Conservation (phyloP, 2,888 invertebrate genomes). For the Limnephilus marmoratus region DNA sequence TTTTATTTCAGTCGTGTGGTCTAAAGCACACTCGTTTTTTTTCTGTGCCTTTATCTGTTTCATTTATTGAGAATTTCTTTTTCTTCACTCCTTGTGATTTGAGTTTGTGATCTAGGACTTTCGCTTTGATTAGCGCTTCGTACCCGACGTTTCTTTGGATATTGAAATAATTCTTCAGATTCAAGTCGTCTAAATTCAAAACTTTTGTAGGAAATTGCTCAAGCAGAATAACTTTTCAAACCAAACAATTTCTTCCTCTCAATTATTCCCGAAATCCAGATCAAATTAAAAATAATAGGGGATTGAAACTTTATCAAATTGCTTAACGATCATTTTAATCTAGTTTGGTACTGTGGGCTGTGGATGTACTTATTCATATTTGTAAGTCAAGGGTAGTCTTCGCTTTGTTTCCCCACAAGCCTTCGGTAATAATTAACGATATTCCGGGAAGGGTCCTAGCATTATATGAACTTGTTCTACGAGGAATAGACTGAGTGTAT, state of each 20-base stretch:
- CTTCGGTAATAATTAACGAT: constrained; percentile 38
- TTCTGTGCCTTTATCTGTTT: too few relatives aligned
- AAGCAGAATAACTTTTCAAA: neutral
- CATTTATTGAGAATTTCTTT: too few relatives aligned
- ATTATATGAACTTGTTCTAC: constrained; percentile 6
- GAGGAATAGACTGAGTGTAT: neutral
- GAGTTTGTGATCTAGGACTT: too few relatives aligned
- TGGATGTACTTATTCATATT: neutral
- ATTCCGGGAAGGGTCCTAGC: constrained; percentile 7
- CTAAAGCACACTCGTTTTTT: too few relatives aligned
- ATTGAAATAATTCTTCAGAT: too few relatives aligned
- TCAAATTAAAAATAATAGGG: neutral
- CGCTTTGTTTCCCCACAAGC: constrained; percentile 22
- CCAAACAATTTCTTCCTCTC: too few relatives aligned
- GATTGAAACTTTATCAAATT: neutral
- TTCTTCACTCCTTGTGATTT: neutral
- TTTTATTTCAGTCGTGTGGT: too few relatives aligned
- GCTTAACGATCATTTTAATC: neutral
- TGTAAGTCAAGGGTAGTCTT: neutral
- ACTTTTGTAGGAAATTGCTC: too few relatives aligned
- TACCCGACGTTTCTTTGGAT: too few relatives aligned
- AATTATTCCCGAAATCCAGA: neutral
- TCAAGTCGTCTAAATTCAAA: too few relatives aligned
- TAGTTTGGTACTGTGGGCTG: neutral
- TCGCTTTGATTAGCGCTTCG: too few relatives aligned